A percentile compares a stretch with the other conserved stretches of the same genome.
Conservation (phyloP, 2,797 vertebrate genomes). For the Podarcis siculus region DNA sequence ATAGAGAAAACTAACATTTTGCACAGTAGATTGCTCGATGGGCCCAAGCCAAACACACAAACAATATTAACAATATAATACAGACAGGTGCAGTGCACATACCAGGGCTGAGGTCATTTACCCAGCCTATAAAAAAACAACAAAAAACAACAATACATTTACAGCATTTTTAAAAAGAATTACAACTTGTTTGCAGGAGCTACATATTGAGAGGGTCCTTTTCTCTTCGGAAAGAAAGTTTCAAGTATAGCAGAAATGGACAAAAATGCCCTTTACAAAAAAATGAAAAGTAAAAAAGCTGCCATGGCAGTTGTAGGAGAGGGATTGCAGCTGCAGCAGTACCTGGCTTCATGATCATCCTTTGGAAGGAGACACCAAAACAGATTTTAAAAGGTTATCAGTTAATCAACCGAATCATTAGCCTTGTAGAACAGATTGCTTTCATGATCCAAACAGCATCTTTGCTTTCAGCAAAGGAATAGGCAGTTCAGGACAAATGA, state of each 20-base stretch:
- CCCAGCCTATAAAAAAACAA: slow-evolving; percentile 14
- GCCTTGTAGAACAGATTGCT: not conserved
- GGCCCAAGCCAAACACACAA: slow-evolving; percentile 15
- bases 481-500: not conserved
- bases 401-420: not conserved
- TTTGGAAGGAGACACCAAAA: not conserved
- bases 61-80: slow-evolving; percentile 29
- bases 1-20: slow-evolving; percentile 29
- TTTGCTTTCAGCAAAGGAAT: not conserved
- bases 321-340: slow-evolving; percentile 37
- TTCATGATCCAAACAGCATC: not conserved
- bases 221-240: slow-evolving; percentile 29
- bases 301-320: not conserved
- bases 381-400: not conserved
- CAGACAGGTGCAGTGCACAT: slow-evolving; percentile 37
- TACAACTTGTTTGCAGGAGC: slow-evolving; percentile 33
- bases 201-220: slow-evolving; percentile 31
- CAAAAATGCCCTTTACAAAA: slow-evolving; percentile 46
- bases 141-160: slow-evolving; percentile 1
- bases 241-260: slow-evolving; percentile 47
- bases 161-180: slow-evolving; percentile 39
- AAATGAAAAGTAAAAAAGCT: slow-evolving; percentile 31
- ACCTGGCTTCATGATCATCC: slow-evolving; percentile 23
- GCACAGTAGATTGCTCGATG: not conserved
- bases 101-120: slow-evolving; percentile 35